Percentiles rank a stretch among this genome's conserved stretches.
phyloP scores from a whole-genome alignment of 2,888 invertebrate species.

The Melinaea menophilus region DNA sequence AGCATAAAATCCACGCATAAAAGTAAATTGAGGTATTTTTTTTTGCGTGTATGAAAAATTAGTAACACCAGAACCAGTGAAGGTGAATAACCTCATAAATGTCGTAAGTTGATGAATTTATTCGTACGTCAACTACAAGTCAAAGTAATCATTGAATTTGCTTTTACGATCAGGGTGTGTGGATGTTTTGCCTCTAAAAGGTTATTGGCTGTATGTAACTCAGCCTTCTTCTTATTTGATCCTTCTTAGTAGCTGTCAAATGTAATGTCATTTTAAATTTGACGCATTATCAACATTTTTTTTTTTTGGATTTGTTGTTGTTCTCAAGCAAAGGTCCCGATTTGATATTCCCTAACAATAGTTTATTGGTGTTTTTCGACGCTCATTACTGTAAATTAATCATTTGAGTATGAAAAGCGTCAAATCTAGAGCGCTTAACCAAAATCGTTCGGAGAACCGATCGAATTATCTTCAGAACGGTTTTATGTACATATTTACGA shows the following conservation, averaged over 20 bases:
- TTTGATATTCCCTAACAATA: neutral
- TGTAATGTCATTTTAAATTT: constrained; percentile 14
- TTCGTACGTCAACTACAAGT: constrained; percentile 35
- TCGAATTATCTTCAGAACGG: constrained; percentile 61
- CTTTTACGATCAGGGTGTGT: constrained; percentile 38
- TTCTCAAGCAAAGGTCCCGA: neutral
- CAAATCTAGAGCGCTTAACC: constrained; percentile 32
- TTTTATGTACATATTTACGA: constrained; percentile 52
- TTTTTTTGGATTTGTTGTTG: neutral
- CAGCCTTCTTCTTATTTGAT: constrained; percentile 27
- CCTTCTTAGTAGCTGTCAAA: constrained; percentile 25
- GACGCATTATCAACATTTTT: neutral
- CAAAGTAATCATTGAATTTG: constrained; percentile 37
- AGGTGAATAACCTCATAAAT: constrained; percentile 31
- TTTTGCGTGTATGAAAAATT: constrained; percentile 14
- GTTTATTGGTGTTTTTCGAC: neutral
- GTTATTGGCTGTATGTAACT: constrained; percentile 31
- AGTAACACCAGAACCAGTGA: constrained; percentile 16
- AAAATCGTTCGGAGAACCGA: constrained; percentile 58
- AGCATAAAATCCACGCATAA: too few species aligned
- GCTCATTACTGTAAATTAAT: neutral
- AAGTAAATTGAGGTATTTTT: neutral
- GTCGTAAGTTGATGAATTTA: constrained; percentile 38
- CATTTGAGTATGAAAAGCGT: neutral
- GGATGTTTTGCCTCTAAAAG: constrained; percentile 28